Evolutionary conservation across 2,797 vertebrate species (phyloP).

Genomic region (Tolypeutes matacus): DNA sequence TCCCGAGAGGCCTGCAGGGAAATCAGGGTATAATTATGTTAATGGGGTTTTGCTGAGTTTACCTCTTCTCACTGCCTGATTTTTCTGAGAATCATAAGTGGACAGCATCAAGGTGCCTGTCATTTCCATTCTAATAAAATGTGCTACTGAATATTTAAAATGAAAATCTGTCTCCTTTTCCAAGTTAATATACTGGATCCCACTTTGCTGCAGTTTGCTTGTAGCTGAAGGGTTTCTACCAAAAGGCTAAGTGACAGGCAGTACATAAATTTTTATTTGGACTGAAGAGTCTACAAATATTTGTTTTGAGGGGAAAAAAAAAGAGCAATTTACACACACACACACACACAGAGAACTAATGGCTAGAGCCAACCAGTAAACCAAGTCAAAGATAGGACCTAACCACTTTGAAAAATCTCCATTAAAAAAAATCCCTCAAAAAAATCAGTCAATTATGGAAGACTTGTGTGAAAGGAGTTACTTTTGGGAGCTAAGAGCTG

Average conservation of each 20-base stretch:
- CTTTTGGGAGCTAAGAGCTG: constrained; percentile 49
- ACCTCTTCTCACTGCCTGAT: constrained; percentile 81
- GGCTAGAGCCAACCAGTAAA: neutral
- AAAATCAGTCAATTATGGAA: constrained; percentile 16
- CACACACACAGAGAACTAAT: neutral
- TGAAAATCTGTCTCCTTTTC: constrained; percentile 75
- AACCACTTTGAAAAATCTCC: constrained; percentile 45
- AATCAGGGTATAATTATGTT: constrained; percentile 84
- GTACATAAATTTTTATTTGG: constrained; percentile 74
- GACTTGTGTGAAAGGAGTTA: constrained; percentile 54
- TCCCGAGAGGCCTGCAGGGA: constrained; percentile 77
- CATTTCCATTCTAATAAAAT: constrained; percentile 73
- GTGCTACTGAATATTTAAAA: constrained; percentile 80
- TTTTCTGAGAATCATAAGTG: constrained; percentile 81
- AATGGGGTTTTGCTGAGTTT: constrained; percentile 76
- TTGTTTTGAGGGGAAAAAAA: constrained; percentile 63
- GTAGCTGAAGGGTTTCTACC: constrained; percentile 61
- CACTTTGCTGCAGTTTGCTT: constrained; percentile 66
- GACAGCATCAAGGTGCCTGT: constrained; percentile 66
- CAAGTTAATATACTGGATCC: constrained; percentile 67
- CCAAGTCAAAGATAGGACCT: constrained; percentile 41
- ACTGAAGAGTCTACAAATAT: constrained; percentile 71
- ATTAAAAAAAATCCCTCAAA: constrained; percentile 47
- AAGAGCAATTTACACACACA: neutral
- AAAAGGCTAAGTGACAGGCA: constrained; percentile 61